Conservation (phyloP, 2,797 vertebrate genomes). For the Potorous gilbertii region DNA sequence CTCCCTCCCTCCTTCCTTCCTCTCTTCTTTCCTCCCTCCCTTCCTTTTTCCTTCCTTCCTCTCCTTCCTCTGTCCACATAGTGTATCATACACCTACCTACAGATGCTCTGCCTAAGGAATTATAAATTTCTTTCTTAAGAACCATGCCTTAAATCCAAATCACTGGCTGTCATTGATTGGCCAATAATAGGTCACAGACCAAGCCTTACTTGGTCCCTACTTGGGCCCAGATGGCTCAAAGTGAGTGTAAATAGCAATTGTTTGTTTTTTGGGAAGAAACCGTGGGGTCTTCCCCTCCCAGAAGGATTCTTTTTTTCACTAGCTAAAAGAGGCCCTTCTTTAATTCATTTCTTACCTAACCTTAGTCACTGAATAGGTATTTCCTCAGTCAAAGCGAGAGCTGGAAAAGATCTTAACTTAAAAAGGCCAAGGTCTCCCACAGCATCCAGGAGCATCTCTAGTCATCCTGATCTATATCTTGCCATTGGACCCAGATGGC, state of each 20-base stretch:
- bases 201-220: background rate
- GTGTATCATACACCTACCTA: background rate
- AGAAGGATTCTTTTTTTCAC: background rate
- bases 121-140: background rate
- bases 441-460: background rate
- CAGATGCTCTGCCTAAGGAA: background rate
- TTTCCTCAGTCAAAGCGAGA: no score
- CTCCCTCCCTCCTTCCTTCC: no score
- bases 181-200: no score
- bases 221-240: background rate
- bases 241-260: background rate
- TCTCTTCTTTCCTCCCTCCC: no score
- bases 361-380: background rate
- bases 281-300: no score
- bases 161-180: background rate
- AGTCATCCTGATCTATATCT: background rate
- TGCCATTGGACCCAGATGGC: background rate
- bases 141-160: background rate
- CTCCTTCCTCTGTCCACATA: no score
- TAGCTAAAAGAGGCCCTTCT: background rate
- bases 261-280: background rate
- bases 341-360: background rate
- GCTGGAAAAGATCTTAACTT: background rate
- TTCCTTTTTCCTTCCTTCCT: no score
- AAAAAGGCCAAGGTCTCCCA: background rate